Percentiles rank a stretch among this genome's conserved stretches.
phyloP scores from a whole-genome alignment of 1,140 invertebrate species.

The Trypoxylus dichotomus region DNA sequence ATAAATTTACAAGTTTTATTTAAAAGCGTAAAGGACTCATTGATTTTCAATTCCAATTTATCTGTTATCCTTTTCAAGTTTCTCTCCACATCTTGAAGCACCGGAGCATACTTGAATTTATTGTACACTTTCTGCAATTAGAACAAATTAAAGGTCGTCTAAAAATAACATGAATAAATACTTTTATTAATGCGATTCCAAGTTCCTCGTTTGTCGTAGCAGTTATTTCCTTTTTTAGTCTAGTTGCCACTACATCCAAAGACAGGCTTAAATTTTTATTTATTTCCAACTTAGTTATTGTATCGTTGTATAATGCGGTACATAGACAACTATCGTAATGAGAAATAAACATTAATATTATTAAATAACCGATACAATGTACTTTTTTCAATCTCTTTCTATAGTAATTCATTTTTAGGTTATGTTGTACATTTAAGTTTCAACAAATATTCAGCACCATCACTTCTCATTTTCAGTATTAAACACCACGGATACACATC shows the following conservation, averaged over 20 bases:
- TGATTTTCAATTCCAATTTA: constrained; percentile 53
- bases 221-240: constrained; percentile 42
- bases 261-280: constrained; percentile 34
- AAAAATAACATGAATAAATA: constrained; percentile 37
- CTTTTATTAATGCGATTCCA: constrained; percentile 61
- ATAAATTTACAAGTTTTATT: constrained; percentile 48
- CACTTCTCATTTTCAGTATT: background rate
- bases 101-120: constrained; percentile 51
- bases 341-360: constrained; percentile 22
- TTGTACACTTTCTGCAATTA: constrained; percentile 55
- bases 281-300: background rate
- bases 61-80: constrained; percentile 52
- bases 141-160: background rate
- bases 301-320: background rate
- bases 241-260: constrained; percentile 34
- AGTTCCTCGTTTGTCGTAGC: constrained; percentile 60
- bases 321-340: background rate
- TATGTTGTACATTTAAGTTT: constrained; percentile 3
- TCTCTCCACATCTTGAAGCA: constrained; percentile 44
- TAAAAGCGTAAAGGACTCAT: constrained; percentile 51
- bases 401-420: constrained; percentile 21
- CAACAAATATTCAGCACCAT: background rate
- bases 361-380: background rate
- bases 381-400: constrained; percentile 1
- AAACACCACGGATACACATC: background rate